Evolutionary conservation across 1,140 invertebrate genomes (phyloP).

Genomic region (Diuraphis noxia): DNA sequence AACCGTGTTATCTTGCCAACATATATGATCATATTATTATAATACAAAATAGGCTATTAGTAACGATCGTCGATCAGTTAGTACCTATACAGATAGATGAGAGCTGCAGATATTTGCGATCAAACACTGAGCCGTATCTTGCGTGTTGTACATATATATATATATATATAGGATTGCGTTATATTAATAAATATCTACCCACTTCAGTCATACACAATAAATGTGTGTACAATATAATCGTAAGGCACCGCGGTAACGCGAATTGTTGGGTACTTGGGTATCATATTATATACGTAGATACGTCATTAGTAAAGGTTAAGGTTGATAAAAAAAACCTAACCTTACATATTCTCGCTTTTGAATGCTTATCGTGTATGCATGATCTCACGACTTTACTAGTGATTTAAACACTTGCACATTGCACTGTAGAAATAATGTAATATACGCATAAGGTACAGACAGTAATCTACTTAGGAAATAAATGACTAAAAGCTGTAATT

Average conservation of each 20-base stretch:
- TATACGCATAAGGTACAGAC: neutral
- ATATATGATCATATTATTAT: neutral
- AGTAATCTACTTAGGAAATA: neutral
- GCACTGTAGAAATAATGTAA: neutral
- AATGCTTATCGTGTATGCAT: neutral
- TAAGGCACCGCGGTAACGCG: neutral
- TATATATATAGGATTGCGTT: neutral
- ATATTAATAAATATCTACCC: neutral
- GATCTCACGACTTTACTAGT: neutral
- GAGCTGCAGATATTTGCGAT: neutral
- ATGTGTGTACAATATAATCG: neutral
- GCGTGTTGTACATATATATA: too few species aligned
- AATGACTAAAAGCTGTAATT: neutral
- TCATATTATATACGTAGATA: slow-evolving; percentile 1
- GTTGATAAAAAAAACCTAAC: neutral
- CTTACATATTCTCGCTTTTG: neutral
- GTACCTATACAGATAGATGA: neutral
- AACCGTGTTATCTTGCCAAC: neutral
- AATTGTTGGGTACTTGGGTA: too few species aligned
- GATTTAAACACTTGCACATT: neutral
- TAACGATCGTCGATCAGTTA: too few species aligned
- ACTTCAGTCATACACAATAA: neutral
- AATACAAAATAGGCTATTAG: neutral
- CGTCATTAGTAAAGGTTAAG: neutral
- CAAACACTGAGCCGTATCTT: neutral